phyloP scores from a whole-genome alignment of 2,888 invertebrate species.

The Athalia cordata region DNA sequence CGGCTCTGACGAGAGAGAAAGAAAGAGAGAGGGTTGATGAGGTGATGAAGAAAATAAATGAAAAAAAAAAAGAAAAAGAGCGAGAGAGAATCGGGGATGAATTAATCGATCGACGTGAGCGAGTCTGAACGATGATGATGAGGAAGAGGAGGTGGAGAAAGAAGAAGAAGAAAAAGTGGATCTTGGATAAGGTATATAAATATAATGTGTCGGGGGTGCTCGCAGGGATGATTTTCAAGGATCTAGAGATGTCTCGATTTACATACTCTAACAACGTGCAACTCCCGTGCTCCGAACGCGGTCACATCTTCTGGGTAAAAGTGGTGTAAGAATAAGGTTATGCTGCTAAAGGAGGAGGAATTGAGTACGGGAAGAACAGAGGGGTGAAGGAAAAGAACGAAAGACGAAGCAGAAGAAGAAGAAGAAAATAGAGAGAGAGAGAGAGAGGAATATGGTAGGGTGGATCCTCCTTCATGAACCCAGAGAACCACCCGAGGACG shows the following conservation, averaged over 20 bases:
- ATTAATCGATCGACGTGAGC: background rate
- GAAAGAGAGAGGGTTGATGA: background rate
- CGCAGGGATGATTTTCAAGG: background rate
- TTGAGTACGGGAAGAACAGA: background rate
- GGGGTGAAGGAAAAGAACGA: background rate
- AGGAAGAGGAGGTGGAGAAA: background rate
- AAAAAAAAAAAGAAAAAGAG: background rate
- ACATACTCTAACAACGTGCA: slow-evolving; percentile 33
- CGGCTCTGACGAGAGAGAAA: background rate
- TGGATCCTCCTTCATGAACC: slow-evolving; percentile 58
- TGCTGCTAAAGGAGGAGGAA: slow-evolving; percentile 17
- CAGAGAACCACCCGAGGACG: slow-evolving; percentile 52
- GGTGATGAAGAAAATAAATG: background rate
- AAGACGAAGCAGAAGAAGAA: slow-evolving; percentile 36
- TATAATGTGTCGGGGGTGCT: background rate
- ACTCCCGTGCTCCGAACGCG: background rate
- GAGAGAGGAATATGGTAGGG: slow-evolving; percentile 24
- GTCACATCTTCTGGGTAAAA: slow-evolving; percentile 67
- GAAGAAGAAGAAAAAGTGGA: background rate
- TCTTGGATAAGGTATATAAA: background rate
- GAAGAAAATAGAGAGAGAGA: background rate
- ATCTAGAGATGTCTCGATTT: slow-evolving; percentile 32
- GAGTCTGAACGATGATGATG: background rate
- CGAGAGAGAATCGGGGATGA: background rate
- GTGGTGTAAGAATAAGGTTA: slow-evolving; percentile 73